Conservation (phyloP, 2,113 vertebrate genomes). For the Megaptera novaeangliae region DNA sequence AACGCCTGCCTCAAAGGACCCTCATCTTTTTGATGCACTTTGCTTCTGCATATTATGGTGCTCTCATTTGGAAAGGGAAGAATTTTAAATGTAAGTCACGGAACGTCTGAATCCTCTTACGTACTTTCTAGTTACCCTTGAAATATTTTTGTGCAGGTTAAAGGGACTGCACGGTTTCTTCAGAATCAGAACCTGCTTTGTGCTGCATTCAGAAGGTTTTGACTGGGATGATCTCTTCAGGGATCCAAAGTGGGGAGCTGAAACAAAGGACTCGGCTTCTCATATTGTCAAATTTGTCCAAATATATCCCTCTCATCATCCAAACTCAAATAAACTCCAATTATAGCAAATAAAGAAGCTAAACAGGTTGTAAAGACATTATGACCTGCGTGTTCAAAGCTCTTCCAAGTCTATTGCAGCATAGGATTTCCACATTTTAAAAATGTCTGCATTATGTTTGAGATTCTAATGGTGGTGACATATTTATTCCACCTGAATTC, state of each 20-base stretch:
- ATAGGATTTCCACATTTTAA: background rate
- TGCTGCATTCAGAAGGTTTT: slow-evolving; percentile 62
- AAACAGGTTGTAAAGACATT: background rate
- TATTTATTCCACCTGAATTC: slow-evolving; percentile 2
- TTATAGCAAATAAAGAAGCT: background rate
- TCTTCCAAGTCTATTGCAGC: background rate
- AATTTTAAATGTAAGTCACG: slow-evolving; percentile 24
- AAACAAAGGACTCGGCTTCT: slow-evolving; percentile 73
- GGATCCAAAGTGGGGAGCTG: slow-evolving; percentile 72
- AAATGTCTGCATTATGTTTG: background rate
- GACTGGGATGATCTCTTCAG: slow-evolving; percentile 56
- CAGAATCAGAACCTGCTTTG: slow-evolving; percentile 64
- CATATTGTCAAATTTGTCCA: background rate
- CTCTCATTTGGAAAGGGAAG: slow-evolving; percentile 43
- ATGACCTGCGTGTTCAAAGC: background rate
- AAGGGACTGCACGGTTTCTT: slow-evolving; percentile 63
- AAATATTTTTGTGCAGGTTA: slow-evolving; percentile 54
- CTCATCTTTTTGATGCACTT: background rate
- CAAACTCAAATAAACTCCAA: background rate
- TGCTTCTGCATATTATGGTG: slow-evolving; percentile 23
- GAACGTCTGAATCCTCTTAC: slow-evolving; percentile 25
- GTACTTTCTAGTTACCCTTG: slow-evolving; percentile 58
- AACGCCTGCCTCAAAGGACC: background rate
- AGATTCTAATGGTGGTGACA: background rate
- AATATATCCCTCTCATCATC: background rate